Conservation (phyloP, 2,888 invertebrate genomes). For the Phyllotreta cruciferae region DNA sequence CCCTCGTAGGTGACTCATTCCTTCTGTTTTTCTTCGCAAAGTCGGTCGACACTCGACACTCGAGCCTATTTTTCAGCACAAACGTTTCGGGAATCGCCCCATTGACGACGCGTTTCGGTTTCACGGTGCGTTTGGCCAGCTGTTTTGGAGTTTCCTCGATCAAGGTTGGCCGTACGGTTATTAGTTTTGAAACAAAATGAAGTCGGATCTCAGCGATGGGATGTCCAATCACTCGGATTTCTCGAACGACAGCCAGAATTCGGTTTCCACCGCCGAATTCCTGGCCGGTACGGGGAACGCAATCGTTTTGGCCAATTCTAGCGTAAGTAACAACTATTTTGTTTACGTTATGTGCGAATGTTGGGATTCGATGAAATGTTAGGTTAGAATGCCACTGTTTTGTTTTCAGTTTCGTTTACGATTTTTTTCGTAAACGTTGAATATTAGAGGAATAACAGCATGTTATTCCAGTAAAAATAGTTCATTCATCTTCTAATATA, state of each 20-base stretch:
- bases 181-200: constrained; percentile 49
- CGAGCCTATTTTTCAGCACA: constrained; percentile 27
- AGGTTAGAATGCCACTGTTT: constrained; percentile 14
- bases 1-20: constrained; percentile 57
- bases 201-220: constrained; percentile 58
- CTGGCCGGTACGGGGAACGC: constrained; percentile 55
- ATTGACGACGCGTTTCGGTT: constrained; percentile 28
- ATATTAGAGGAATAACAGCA: too few relatives aligned
- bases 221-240: constrained; percentile 60
- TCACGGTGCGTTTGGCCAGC: constrained; percentile 35
- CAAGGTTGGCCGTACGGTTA: constrained; percentile 46
- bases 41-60: constrained; percentile 20
- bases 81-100: constrained; percentile 15
- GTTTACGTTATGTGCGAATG: neutral
- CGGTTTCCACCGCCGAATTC: constrained; percentile 56
- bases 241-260: constrained; percentile 59
- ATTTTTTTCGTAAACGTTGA: too few relatives aligned
- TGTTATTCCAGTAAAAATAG: too few relatives aligned
- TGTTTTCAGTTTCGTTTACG: too few relatives aligned
- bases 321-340: constrained; percentile 49
- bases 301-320: constrained; percentile 50
- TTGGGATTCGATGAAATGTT: neutral
- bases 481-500: too few relatives aligned
- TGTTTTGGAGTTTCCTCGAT: constrained; percentile 39
- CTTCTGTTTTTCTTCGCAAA: constrained; percentile 46